Evolutionary conservation across 2,113 vertebrate genomes (phyloP).

Genomic region (Vulpes ferrilata): DNA sequence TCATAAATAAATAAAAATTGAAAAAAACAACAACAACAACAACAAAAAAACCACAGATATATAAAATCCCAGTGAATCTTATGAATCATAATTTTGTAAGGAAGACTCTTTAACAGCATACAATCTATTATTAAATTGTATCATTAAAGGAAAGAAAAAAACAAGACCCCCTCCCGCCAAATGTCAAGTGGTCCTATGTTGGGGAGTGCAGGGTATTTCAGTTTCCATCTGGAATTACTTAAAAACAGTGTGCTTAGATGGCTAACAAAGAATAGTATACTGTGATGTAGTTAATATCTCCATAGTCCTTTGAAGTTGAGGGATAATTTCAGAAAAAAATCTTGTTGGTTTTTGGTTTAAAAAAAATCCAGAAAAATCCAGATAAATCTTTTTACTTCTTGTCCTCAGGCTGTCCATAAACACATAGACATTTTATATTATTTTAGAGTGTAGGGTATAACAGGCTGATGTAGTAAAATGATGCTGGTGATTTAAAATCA

Average conservation of each 20-base stretch:
- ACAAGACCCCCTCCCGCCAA: neutral
- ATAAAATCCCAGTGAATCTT: neutral
- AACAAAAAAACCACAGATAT: neutral
- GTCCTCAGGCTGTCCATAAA: neutral
- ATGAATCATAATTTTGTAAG: neutral
- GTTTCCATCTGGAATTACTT: neutral
- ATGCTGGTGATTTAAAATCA: neutral
- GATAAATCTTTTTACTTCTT: neutral
- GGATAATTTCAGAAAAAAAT: slow-evolving; percentile 39
- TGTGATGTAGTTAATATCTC: neutral
- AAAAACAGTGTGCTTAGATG: neutral
- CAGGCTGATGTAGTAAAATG: neutral
- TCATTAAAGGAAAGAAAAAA: neutral
- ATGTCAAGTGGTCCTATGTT: neutral
- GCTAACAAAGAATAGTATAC: neutral
- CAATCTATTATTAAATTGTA: neutral
- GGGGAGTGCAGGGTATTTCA: neutral
- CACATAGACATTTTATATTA: neutral
- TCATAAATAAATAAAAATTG: no score
- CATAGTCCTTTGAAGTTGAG: neutral
- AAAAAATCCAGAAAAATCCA: neutral
- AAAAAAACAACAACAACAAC: no score
- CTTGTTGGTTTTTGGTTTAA: neutral
- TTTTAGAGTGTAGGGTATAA: neutral
- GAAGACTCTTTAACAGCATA: neutral